Conservation (phyloP, 2,113 vertebrate species). For the Epinephelus lanceolatus region DNA sequence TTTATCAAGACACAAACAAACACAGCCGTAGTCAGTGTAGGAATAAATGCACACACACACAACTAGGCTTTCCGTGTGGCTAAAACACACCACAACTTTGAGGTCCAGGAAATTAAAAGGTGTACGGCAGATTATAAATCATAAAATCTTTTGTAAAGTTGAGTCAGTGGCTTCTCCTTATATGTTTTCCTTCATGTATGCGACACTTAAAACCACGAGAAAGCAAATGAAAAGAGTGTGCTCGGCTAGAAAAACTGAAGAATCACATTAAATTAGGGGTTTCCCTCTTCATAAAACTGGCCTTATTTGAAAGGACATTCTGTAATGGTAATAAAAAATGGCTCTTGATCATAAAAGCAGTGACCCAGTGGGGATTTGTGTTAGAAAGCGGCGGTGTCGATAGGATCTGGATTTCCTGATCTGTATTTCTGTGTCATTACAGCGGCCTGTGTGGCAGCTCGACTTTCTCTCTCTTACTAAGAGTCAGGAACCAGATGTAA, state of each 20-base stretch:
- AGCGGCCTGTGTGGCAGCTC: slow-evolving; percentile 19
- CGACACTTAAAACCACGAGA: slow-evolving; percentile 1
- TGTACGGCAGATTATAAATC: background rate
- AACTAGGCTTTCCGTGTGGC: background rate
- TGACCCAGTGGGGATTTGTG: slow-evolving; percentile 53
- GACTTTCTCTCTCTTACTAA: slow-evolving; percentile 27
- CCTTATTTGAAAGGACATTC: slow-evolving; percentile 63
- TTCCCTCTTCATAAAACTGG: slow-evolving; percentile 59
- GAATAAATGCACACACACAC: background rate
- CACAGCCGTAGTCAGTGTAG: background rate
- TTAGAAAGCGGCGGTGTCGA: slow-evolving; percentile 14
- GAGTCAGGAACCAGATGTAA: slow-evolving; percentile 49
- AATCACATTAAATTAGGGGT: slow-evolving; percentile 57
- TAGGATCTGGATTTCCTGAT: slow-evolving; percentile 42
- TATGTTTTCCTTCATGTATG: background rate
- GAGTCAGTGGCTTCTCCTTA: background rate
- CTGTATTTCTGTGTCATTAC: slow-evolving; percentile 27
- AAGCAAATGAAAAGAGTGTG: slow-evolving; percentile 41
- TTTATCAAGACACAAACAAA: slow-evolving; percentile 3
- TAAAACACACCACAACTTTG: background rate
- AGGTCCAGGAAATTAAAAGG: background rate
- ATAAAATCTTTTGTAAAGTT: slow-evolving; percentile 4
- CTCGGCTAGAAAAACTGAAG: slow-evolving; percentile 22
- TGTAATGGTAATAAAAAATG: slow-evolving; percentile 67
- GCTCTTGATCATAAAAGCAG: slow-evolving; percentile 62